A percentile compares a stretch with the other conserved stretches of the same genome.
These are phyloP conservation scores for Watsonalla binaria DNA, from an alignment of 2,888 invertebrate species.

Conservation along the genomic window DNA sequence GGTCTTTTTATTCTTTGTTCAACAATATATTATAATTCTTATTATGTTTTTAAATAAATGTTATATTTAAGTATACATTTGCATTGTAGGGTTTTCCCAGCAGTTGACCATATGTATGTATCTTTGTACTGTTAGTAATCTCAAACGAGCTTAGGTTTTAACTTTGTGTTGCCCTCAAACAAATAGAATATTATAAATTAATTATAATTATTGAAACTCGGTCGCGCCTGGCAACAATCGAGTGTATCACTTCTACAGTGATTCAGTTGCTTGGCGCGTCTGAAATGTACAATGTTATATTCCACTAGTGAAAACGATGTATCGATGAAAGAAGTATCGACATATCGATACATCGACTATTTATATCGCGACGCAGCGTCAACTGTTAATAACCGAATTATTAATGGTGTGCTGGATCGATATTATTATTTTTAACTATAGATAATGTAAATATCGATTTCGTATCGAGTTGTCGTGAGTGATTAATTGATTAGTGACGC, in stretches of 20 bases:
- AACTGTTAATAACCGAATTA: slow-evolving; percentile 3
- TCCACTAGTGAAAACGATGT: background rate
- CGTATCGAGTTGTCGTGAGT: background rate
- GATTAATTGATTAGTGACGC: background rate
- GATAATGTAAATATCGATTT: slow-evolving; percentile 1
- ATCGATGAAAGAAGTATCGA: background rate
- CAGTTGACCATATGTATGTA: background rate
- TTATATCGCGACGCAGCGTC: slow-evolving; percentile 4
- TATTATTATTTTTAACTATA: slow-evolving; percentile 7
- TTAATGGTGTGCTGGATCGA: slow-evolving; percentile 5
- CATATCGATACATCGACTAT: background rate
- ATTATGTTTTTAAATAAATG: no score
- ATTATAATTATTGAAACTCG: background rate
- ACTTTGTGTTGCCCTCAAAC: background rate
- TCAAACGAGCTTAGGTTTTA: background rate
- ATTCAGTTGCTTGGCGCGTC: background rate
- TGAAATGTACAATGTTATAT: background rate
- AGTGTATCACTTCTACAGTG: background rate
- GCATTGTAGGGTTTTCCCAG: background rate
- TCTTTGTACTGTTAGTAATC: background rate
- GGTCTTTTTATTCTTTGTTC: no score
- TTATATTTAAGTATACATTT: background rate
- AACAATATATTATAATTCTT: no score
- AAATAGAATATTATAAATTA: background rate
- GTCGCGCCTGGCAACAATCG: background rate